Percentiles rank a stretch among this genome's conserved stretches.
Conservation (phyloP, 2,113 vertebrate genomes). For the Upupa epops region DNA sequence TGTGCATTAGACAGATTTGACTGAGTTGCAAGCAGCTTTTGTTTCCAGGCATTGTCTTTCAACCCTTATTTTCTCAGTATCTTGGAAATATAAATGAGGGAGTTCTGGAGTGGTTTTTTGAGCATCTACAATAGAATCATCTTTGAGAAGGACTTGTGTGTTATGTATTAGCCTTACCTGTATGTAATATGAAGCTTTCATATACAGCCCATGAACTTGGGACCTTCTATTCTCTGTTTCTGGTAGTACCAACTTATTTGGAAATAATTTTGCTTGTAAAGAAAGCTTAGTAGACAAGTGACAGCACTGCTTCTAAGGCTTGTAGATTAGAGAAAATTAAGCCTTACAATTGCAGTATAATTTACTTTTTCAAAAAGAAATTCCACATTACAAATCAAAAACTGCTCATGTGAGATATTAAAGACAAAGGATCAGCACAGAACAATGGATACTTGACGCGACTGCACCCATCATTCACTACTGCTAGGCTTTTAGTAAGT, state of each 20-base stretch:
- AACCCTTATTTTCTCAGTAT: not conserved
- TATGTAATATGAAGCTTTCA: not conserved
- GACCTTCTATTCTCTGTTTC: not conserved
- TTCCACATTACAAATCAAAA: not conserved
- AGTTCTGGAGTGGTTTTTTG: not conserved
- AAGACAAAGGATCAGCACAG: not conserved
- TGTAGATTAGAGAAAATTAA: not conserved
- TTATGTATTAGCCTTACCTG: not conserved
- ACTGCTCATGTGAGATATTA: not conserved
- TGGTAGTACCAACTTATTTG: not conserved
- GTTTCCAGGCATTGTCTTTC: not conserved
- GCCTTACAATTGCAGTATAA: not conserved
- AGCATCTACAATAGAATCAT: not conserved
- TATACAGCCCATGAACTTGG: not conserved
- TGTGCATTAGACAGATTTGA: not conserved
- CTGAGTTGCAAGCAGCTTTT: not conserved
- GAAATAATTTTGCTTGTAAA: not conserved
- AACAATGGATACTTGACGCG: not conserved
- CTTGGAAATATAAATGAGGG: not conserved
- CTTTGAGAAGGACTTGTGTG: not conserved
- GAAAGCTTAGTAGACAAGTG: not conserved
- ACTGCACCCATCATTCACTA: not conserved
- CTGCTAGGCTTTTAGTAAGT: not conserved
- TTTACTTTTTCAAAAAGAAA: conserved; percentile 23
- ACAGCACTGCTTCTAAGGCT: not conserved